Base-by-base conservation (phyloP, 2,888 invertebrate genomes). In the Podotricha telesiphe region DNA sequence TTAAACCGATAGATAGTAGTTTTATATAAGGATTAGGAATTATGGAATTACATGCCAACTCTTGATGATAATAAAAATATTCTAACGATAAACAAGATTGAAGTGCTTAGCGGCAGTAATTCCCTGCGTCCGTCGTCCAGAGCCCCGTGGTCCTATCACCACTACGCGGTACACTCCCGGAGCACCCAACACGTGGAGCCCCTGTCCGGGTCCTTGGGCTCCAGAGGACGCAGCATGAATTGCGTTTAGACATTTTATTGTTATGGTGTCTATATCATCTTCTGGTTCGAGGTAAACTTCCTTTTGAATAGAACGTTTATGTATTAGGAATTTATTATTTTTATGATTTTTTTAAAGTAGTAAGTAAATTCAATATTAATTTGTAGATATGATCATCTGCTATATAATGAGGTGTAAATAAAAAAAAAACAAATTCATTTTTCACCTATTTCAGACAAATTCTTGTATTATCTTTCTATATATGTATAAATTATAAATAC, bases 61-160 rank as follows among this genome's bases (percentile, higher is more conserved):
- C 37, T 37, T 37, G 7, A 10, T 37, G 0, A 11, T 22, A 13
- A 42, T 37, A 37, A 40, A 40, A 63, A 56, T 42, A 58, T 45
- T 69, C 81, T 73, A 73, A 89, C 89, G 69, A 72, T 79, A 84
- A 53, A 95, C 87, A 7, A 95, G 76, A 75, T 94, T 91, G 63
- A 95, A 93, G 68, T 91, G 90, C 65, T 93, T 86, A 0, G 93
- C 86, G 15, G 95, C 80, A 10, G 90, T 74, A 13, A 77, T 77
- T 0, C 94, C 95, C 73, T 95, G 94, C 1, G 93, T 93, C 69
- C 88, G 88, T 42, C 94, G 85, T 1, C 95, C 94, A 17, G 94
- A 93, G 68, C 95, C 95, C 56, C 94, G 83, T 0, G 94, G 93
- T 5, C 95, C 95, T 1, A 95, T 78, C 0, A 96, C 80, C 47